phyloP scores from a whole-genome alignment of 1,140 invertebrate genomes.

The Acromyrmex heyeri region DNA sequence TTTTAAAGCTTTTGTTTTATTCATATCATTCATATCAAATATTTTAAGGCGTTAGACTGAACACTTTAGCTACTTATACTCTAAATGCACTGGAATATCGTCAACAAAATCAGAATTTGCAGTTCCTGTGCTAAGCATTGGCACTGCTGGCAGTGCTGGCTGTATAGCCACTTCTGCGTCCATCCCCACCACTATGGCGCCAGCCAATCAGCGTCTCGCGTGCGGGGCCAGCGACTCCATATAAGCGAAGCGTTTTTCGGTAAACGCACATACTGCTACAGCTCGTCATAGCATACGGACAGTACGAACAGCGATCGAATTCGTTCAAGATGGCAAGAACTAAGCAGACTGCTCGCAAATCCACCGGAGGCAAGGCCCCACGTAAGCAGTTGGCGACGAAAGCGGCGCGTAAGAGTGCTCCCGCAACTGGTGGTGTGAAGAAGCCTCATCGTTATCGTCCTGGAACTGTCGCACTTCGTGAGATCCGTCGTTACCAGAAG shows the following conservation, averaged over 20 bases:
- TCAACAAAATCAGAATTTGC: not conserved
- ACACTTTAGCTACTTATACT: no score
- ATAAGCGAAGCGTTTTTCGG: not conserved
- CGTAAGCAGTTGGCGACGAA: constrained; percentile 92
- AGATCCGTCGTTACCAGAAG: constrained; percentile 74
- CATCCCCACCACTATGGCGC: not conserved
- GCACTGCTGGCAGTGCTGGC: no score
- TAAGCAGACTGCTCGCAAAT: constrained; percentile 73
- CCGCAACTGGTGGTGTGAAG: constrained; percentile 93
- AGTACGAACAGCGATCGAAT: accelerated
- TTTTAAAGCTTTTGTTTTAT: no score
- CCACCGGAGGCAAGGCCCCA: constrained; percentile 88
- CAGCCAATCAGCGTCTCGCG: constrained; percentile 29
- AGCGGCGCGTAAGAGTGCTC: constrained; percentile 92
- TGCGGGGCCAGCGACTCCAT: not conserved
- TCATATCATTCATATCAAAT: no score
- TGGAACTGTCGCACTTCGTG: constrained; percentile 72
- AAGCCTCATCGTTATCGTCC: constrained; percentile 88
- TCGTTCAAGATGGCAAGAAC: constrained; percentile 67
- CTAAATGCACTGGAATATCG: not conserved
- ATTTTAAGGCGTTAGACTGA: no score
- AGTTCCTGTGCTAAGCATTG: no score
- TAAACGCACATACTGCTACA: accelerated
- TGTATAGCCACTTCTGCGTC: not conserved
- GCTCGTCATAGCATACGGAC: accelerated